Evolutionary conservation across 2,113 vertebrate species (phyloP), one percentile per base, ranked within the genome.

Genomic region (Odontophorus gujanensis): DNA sequence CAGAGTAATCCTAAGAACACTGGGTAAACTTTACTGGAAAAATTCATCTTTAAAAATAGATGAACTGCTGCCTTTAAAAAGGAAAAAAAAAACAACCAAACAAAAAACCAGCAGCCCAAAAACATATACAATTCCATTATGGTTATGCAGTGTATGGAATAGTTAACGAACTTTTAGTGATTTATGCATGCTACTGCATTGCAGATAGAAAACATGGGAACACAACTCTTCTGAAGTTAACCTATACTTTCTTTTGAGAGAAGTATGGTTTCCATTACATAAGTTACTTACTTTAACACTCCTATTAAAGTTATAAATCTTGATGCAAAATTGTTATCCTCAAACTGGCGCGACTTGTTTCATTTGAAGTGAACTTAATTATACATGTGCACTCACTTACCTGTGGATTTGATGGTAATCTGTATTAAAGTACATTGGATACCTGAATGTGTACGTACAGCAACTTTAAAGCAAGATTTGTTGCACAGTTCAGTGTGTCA

Each of bases 391-490:
- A 57, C 26, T 79, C 38, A 50, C 15, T 86, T 95, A 42, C 9
- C 18, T 45, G 2, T 11, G 32, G 55, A 20, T 58, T 74, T 58
- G 74, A 3, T 6, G 42, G 72, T 32, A 50, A 68, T 59, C 62
- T 72, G 15, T 18, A 3, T 40, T 50, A 45, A 26, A 30, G 9
- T 12, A 2, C 24, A 8, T 2, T 30, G 74, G 55, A 50, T 62
- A 34, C 26, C 45, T 78, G 14, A 53, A 0, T 0, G 2, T 13
- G 30, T 13, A 28, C 5, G 0, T 38, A 4, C 7, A 62, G 48
- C 34, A 18, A 0, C 10, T 61, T 4, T 22, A 65, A 61, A 12
- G 16, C 32, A 11, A 58, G 69, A 12, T 55, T 62, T 38, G 53
- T 51, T 63, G 3, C 11, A 0, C 17, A 61, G 53, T 36, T 82